Evolutionary conservation across 2,888 invertebrate genomes (phyloP).

Genomic region (Phorcus lineatus): DNA sequence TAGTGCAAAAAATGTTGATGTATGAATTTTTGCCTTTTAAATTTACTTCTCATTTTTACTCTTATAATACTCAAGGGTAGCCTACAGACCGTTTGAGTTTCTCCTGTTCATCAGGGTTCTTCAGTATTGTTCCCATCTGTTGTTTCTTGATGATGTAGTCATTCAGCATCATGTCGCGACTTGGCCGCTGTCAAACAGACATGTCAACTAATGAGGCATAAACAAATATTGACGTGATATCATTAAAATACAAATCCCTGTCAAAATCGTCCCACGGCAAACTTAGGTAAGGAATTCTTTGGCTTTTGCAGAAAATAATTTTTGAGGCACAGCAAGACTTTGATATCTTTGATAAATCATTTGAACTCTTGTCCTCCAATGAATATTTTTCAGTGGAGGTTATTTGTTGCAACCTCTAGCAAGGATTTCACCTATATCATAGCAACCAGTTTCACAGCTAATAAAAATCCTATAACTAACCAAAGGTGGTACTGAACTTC

Average conservation of each 20-base stretch:
- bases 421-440: too few relatives aligned
- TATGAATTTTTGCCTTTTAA: too few relatives aligned
- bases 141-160: conserved; percentile 70
- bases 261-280: not conserved
- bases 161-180: conserved; percentile 73
- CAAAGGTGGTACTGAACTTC: too few relatives aligned
- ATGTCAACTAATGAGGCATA: not conserved
- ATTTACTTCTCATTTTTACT: not conserved
- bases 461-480: too few relatives aligned
- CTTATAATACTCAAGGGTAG: not conserved
- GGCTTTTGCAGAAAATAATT: too few relatives aligned
- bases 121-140: conserved; percentile 63
- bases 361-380: too few relatives aligned
- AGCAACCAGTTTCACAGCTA: too few relatives aligned
- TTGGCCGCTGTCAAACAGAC: conserved; percentile 61
- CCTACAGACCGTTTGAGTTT: conserved; percentile 69
- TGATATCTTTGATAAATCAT: too few relatives aligned
- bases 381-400: too few relatives aligned
- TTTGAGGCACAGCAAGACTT: too few relatives aligned
- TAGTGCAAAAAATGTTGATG: too few relatives aligned
- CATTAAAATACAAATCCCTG: not conserved
- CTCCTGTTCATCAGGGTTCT: conserved; percentile 70
- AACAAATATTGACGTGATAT: not conserved
- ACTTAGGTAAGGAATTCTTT: not conserved
- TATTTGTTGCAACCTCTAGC: too few relatives aligned